phyloP scores from a whole-genome alignment of 2,888 invertebrate genomes.

The Volucella zonaria region DNA sequence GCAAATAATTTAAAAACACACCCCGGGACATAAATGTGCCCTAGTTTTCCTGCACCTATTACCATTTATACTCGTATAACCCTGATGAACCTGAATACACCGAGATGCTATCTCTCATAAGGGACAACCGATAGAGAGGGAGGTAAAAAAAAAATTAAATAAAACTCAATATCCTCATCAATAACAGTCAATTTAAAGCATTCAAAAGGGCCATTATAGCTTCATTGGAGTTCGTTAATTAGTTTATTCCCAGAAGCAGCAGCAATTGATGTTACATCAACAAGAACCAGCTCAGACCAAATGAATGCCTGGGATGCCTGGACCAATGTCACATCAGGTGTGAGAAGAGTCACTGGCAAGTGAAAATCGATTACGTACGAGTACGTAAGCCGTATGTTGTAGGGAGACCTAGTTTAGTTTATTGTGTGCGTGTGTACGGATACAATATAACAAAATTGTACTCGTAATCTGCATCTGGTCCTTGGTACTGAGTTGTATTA shows the following conservation, averaged over 20 bases:
- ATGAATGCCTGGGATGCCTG: neutral
- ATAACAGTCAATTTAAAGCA: constrained; percentile 45
- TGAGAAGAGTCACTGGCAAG: constrained; percentile 27
- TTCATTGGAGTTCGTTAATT: constrained; percentile 49
- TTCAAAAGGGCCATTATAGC: constrained; percentile 41
- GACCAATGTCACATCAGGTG: neutral
- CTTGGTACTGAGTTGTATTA: constrained; percentile 12
- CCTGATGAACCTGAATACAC: neutral
- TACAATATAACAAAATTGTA: no score
- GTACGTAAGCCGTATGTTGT: constrained; percentile 1
- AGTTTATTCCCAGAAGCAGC: constrained; percentile 45
- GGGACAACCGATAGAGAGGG: neutral
- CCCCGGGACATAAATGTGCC: no score
- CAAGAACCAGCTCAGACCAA: neutral
- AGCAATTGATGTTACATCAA: constrained; percentile 27
- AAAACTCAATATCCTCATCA: constrained; percentile 33
- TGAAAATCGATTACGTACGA: constrained; percentile 46
- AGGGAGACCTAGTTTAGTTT: neutral
- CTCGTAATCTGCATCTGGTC: neutral
- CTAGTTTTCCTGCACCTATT: neutral
- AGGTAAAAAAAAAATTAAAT: constrained; percentile 26
- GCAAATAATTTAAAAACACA: no score
- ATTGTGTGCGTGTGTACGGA: constrained; percentile 17
- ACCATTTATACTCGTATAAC: neutral
- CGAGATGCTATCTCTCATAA: constrained; percentile 11